phyloP scores from a whole-genome alignment of 2,888 invertebrate genomes.

The Drosophila siamana region DNA sequence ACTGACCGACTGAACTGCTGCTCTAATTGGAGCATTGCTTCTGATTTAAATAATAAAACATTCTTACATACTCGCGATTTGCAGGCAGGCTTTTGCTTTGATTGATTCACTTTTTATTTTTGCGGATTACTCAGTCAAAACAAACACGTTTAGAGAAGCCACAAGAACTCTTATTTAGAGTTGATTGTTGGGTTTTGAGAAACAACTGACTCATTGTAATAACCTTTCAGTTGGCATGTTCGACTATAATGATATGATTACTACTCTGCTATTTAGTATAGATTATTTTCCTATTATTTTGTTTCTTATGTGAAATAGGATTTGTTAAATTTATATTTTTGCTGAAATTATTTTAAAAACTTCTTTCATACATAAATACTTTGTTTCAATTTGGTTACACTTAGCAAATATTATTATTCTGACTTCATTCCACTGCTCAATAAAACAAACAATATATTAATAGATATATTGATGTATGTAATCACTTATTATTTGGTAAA shows the following conservation, averaged over 20 bases:
- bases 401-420: background rate
- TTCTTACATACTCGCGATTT: slow-evolving; percentile 23
- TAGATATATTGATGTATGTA: background rate
- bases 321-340: too few species aligned
- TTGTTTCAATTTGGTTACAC: too few species aligned
- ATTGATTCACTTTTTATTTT: slow-evolving; percentile 44
- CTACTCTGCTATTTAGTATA: too few species aligned
- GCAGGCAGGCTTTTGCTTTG: slow-evolving; percentile 28
- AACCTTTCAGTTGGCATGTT: too few species aligned
- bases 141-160: background rate
- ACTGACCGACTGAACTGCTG: slow-evolving; percentile 38
- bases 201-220: too few species aligned
- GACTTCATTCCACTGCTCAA: too few species aligned
- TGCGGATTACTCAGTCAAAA: background rate
- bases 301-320: too few species aligned
- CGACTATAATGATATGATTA: too few species aligned
- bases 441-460: background rate
- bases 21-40: slow-evolving; percentile 64
- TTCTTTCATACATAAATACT: too few species aligned
- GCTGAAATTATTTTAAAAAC: too few species aligned
- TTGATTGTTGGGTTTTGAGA: background rate
- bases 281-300: too few species aligned
- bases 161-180: background rate
- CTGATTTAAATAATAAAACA: slow-evolving; percentile 59
- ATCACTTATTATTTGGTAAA: background rate